These are phyloP conservation scores for Lemur catta DNA, from an alignment of 2,797 vertebrate genomes.

Conservation along the genomic window DNA sequence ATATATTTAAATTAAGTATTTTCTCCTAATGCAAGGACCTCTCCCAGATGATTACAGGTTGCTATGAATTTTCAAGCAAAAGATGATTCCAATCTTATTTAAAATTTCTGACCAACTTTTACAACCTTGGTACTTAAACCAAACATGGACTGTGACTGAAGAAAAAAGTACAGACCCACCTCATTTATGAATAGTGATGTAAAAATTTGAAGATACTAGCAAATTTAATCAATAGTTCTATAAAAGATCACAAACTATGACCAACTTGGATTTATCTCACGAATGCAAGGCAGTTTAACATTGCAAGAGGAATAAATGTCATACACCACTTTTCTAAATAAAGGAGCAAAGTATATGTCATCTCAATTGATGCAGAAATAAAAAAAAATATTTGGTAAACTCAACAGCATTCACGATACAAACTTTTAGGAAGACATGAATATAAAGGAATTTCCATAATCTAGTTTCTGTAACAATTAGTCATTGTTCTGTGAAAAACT, in stretches of 20 bases:
- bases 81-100: background rate
- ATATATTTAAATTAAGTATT: background rate
- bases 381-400: background rate
- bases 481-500: background rate
- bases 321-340: background rate
- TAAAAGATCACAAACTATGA: background rate
- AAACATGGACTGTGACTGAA: background rate
- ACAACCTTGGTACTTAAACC: background rate
- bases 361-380: background rate
- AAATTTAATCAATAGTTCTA: background rate
- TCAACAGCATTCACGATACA: background rate
- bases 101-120: background rate
- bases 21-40: too few species aligned
- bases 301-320: background rate
- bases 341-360: background rate
- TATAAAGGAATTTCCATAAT: background rate
- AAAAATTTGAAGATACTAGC: background rate
- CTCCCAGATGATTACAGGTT: background rate
- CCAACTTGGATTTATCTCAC: background rate
- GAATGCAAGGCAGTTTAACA: background rate
- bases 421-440: background rate
- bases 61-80: background rate
- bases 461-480: background rate
- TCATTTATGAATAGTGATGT: background rate
- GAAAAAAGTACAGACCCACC: background rate